phyloP scores from a whole-genome alignment of 2,888 invertebrate species.

The Heliconius ismenius region DNA sequence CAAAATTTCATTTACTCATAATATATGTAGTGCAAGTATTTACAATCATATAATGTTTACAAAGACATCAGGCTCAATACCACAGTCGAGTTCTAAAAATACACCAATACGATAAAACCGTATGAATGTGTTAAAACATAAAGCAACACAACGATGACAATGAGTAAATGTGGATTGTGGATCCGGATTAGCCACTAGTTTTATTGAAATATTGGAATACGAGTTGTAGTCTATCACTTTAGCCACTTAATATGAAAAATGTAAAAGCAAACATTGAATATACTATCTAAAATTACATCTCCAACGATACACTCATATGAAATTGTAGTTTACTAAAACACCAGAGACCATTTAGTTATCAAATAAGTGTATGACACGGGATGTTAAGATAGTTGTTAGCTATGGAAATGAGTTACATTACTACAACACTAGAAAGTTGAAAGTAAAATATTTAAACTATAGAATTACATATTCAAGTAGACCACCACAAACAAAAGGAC shows the following conservation, averaged over 20 bases:
- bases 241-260: constrained; percentile 24
- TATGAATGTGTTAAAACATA: constrained; percentile 72
- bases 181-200: constrained; percentile 66
- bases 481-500: constrained; percentile 44
- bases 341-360: constrained; percentile 36
- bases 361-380: constrained; percentile 35
- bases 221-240: constrained; percentile 21
- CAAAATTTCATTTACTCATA: constrained; percentile 48
- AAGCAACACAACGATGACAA: constrained; percentile 72
- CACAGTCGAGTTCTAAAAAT: constrained; percentile 76
- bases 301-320: constrained; percentile 31
- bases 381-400: constrained; percentile 35
- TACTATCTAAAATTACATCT: constrained; percentile 33
- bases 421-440: constrained; percentile 41
- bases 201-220: constrained; percentile 30
- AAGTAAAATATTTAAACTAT: constrained; percentile 37
- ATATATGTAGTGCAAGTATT: constrained; percentile 50
- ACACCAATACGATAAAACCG: constrained; percentile 76
- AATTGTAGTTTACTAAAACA: constrained; percentile 36
- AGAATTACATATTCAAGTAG: constrained; percentile 39
- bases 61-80: constrained; percentile 70
- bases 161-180: constrained; percentile 65
- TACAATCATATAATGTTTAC: constrained; percentile 63
- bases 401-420: constrained; percentile 36
- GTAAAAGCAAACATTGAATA: constrained; percentile 33